Base-by-base conservation (phyloP, 2,797 vertebrate genomes). In the Aulostomus chinensis region DNA sequence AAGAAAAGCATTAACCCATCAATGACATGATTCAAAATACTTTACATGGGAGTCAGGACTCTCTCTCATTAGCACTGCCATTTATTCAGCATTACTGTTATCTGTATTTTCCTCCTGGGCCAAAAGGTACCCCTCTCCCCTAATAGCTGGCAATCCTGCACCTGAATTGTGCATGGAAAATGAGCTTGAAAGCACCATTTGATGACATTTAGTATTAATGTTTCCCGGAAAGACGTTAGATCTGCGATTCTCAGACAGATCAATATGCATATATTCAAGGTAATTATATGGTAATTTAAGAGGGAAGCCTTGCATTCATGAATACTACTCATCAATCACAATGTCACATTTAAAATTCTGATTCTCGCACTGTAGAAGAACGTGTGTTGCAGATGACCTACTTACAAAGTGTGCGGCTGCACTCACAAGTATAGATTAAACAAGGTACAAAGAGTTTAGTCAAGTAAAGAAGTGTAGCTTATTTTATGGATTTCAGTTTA, bases 271-370 rank as follows among this genome's bases (percentile, higher is more conserved):
- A 79, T 72, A 77, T 78, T 64, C 66, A 70, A 28, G 29, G 49
- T 43, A 77, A 83, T 84, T 76, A 70, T 65, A 77, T 80, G 70
- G 39, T 78, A 72, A 82, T 85, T 75, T 62, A 53, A 68, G 46
- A 67, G 38, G 40, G 33, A 71, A 74, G 48, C 41, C 57, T 69
- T 54, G 67, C 49, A 46, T 81, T 81, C 75, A 73, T 72, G 64
- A 80, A 76, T 76, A 63, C 69, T 18, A 37, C 61, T 83, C 77
- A 80, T 84, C 82, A 80, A 81, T 83, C 83, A 86, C 68, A 66
- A 65, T 48, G 66, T 32, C 45, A 47, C 52, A 73, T 80, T 74
- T 74, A 54, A 76, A 83, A 81, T 82, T 80, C 51, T 54, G 57
- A 74, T 81, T 61, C 33, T 35, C 29, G 17, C 46, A 26, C 48